Conservation (phyloP, 2,113 vertebrate species). For the Piprites chloris region DNA sequence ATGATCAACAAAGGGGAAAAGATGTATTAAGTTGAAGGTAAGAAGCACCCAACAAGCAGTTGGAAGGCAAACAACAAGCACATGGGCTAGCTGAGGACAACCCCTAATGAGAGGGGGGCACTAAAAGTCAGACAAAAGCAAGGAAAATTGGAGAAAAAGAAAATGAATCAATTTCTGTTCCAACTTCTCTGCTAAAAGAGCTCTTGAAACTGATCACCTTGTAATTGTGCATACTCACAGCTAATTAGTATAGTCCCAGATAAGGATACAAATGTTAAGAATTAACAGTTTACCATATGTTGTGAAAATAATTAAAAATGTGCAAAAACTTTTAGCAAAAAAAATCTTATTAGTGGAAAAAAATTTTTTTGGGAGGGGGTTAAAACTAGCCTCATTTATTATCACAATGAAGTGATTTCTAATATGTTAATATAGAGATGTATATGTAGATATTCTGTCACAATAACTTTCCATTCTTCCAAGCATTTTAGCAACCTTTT, state of each 20-base stretch:
- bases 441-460: neutral
- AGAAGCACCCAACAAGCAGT: neutral
- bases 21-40: neutral
- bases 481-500: neutral
- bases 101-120: fast-evolving
- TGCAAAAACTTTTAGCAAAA: neutral
- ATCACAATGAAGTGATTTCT: neutral
- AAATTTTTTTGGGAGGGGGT: no score
- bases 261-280: neutral
- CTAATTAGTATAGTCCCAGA: neutral
- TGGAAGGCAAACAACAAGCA: neutral
- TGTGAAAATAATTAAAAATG: neutral
- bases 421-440: neutral
- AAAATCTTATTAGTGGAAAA: neutral
- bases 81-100: neutral
- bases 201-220: neutral
- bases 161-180: neutral
- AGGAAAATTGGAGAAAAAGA: neutral
- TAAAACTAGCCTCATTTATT: neutral
- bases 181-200: neutral
- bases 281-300: neutral
- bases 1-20: neutral
- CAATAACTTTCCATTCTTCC: neutral
- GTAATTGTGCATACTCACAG: neutral
- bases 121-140: neutral